Evolutionary conservation across 2,888 invertebrate genomes (phyloP).

Genomic region (Abscondita cerata): DNA sequence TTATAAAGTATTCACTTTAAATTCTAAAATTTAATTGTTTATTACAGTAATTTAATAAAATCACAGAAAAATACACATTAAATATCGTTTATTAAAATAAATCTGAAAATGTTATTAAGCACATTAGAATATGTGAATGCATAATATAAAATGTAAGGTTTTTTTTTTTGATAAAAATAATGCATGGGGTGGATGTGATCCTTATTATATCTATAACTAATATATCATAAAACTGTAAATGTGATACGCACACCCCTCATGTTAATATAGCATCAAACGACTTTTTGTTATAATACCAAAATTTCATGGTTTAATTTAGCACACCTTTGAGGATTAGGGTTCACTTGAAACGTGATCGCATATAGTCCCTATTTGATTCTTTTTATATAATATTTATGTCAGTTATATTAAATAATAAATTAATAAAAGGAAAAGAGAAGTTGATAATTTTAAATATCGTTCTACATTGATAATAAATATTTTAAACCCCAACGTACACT

Average conservation of each 20-base stretch:
- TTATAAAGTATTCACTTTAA: too few species aligned
- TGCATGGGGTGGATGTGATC: constrained; percentile 15
- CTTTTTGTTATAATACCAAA: constrained; percentile 53
- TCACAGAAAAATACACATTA: too few species aligned
- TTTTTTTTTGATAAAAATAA: constrained; percentile 7
- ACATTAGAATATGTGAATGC: background rate
- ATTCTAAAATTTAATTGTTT: too few species aligned
- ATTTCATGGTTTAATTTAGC: constrained; percentile 55
- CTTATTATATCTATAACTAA: constrained; percentile 28
- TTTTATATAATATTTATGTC: constrained; percentile 3
- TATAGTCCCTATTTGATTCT: constrained; percentile 30
- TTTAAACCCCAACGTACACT: too few species aligned
- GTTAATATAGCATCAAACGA: constrained; percentile 40
- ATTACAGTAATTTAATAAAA: too few species aligned
- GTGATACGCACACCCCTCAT: constrained; percentile 35
- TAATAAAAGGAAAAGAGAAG: too few species aligned
- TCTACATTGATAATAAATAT: too few species aligned
- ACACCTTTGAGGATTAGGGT: constrained; percentile 50
- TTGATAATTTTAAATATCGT: too few species aligned
- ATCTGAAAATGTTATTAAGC: too few species aligned
- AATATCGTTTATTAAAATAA: too few species aligned
- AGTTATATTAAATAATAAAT: background rate
- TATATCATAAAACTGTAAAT: constrained; percentile 34
- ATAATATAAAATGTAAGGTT: constrained; percentile 1
- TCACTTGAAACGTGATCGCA: constrained; percentile 42